These are phyloP conservation scores for Mastomys coucha DNA, from an alignment of 2,113 vertebrate genomes.

Conservation along the genomic window DNA sequence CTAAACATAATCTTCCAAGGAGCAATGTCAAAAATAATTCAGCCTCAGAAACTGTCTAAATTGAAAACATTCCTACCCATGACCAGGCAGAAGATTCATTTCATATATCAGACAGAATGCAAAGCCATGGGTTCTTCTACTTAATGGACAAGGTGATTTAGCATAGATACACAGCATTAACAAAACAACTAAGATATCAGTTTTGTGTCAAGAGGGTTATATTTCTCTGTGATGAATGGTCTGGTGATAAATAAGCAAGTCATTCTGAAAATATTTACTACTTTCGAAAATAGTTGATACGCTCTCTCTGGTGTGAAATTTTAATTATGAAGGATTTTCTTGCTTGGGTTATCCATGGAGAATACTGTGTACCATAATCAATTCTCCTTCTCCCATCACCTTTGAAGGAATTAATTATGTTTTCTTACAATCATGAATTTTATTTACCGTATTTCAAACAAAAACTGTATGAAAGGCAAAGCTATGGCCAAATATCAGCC, in stretches of 20 bases:
- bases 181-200: conserved; percentile 55
- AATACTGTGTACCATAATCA: background rate
- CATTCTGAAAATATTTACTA: background rate
- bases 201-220: background rate
- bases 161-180: conserved; percentile 51
- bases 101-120: conserved; percentile 51
- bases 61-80: conserved; percentile 49
- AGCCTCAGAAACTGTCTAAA: conserved; percentile 47
- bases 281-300: conserved; percentile 9
- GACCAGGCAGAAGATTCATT: conserved; percentile 55
- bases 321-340: conserved; percentile 1
- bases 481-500: background rate
- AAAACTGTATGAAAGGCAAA: background rate
- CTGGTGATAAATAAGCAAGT: background rate
- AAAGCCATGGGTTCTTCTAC: background rate
- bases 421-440: background rate
- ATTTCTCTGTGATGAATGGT: conserved; percentile 54
- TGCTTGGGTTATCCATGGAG: background rate
- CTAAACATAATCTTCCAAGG: background rate
- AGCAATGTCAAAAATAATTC: conserved; percentile 54
- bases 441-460: background rate
- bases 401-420: background rate
- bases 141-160: conserved; percentile 4
- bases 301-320: background rate
- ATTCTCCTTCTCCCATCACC: background rate